These are phyloP conservation scores for Drosophila aldrichi DNA, from an alignment of 2,888 invertebrate genomes.

Conservation along the genomic window DNA sequence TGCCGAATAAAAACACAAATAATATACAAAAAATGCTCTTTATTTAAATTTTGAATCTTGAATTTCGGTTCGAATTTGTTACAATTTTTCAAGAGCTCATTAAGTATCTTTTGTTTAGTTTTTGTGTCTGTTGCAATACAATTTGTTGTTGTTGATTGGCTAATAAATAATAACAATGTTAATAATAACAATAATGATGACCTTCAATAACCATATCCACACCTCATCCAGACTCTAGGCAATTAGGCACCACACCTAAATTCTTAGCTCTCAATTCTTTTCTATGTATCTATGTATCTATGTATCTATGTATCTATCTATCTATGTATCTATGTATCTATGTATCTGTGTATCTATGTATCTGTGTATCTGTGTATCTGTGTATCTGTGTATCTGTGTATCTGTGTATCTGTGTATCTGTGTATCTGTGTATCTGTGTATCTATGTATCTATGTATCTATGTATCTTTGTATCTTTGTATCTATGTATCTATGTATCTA, in stretches of 20 bases:
- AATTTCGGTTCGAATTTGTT: conserved; percentile 50
- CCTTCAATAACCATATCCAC: conserved; percentile 41
- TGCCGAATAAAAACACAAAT: conserved; percentile 34
- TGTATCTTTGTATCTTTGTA: not conserved
- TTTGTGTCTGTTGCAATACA: conserved; percentile 31
- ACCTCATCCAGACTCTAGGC: conserved; percentile 15
- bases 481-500: not conserved
- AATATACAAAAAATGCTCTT: conserved; percentile 22
- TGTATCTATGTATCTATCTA: not conserved
- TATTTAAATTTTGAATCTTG: conserved; percentile 34
- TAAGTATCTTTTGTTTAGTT: conserved; percentile 23
- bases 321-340: not conserved
- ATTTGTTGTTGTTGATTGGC: conserved; percentile 31
- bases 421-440: not conserved
- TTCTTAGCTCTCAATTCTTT: conserved; percentile 5
- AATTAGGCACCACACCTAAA: conserved; percentile 9
- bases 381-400: not conserved
- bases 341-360: not conserved
- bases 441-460: not conserved
- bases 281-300: not conserved
- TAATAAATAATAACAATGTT: conserved; percentile 29
- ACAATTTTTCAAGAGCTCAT: conserved; percentile 55
- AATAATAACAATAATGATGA: conserved; percentile 8
- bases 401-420: not conserved
- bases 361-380: not conserved